Conservation (phyloP, 2,888 invertebrate genomes). For the Drosophila differens region DNA sequence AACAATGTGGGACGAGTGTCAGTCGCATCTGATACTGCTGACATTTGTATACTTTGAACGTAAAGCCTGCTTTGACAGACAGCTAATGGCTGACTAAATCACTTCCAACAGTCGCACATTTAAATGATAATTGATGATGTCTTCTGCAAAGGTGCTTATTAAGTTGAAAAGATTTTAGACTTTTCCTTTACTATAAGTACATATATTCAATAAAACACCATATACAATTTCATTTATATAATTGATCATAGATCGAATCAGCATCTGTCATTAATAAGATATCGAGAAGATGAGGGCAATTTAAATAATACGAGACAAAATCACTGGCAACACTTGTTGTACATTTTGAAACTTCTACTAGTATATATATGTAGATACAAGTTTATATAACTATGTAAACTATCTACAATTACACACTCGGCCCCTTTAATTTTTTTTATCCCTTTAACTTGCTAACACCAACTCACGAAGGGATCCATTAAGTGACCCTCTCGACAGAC, state of each 20-base stretch:
- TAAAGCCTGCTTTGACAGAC: constrained; percentile 36
- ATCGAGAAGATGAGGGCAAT: neutral
- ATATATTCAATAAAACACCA: neutral
- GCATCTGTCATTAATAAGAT: neutral
- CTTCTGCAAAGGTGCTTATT: neutral
- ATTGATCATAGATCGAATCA: neutral
- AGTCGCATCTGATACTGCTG: constrained; percentile 8
- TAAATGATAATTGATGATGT: constrained; percentile 4
- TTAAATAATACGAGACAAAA: neutral
- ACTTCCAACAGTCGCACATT: constrained; percentile 31
- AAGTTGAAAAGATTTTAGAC: neutral
- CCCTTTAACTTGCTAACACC: neutral
- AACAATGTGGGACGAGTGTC: constrained; percentile 17
- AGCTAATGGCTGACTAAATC: constrained; percentile 54
- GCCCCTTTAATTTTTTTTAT: neutral
- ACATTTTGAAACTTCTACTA: neutral
- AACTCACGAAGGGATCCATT: neutral
- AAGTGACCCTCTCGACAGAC: constrained; percentile 23
- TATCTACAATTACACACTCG: neutral
- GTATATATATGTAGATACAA: neutral
- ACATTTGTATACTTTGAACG: constrained; percentile 10
- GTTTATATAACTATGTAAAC: neutral
- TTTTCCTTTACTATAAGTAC: neutral
- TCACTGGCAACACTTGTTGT: neutral
- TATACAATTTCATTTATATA: neutral